These are phyloP conservation scores for Volucella zonaria DNA, from an alignment of 2,888 invertebrate species.

Conservation along the genomic window DNA sequence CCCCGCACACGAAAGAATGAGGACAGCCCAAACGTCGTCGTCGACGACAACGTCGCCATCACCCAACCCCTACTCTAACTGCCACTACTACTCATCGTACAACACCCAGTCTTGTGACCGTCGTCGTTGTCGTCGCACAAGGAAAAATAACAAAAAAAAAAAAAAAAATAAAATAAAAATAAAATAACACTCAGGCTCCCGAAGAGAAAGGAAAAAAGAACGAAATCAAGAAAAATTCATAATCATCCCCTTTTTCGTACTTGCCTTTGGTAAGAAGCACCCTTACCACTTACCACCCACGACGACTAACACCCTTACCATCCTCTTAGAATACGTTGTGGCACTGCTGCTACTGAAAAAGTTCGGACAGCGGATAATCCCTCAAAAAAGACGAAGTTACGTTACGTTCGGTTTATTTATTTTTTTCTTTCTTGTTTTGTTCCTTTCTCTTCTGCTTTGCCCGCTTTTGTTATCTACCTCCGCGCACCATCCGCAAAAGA, in stretches of 20 bases:
- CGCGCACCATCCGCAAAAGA: constrained; percentile 55
- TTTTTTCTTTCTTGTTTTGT: constrained; percentile 25
- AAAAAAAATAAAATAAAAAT: constrained; percentile 8
- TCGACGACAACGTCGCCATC: constrained; percentile 59
- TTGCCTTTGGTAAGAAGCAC: constrained; percentile 57
- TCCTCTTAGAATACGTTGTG: not conserved
- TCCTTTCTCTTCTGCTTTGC: not conserved
- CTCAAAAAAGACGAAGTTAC: constrained; percentile 69
- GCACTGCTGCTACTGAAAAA: constrained; percentile 59
- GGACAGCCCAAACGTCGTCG: constrained; percentile 73
- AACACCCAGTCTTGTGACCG: constrained; percentile 2
- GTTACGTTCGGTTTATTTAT: constrained; percentile 41
- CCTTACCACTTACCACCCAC: constrained; percentile 12
- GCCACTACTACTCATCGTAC: not conserved
- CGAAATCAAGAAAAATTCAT: constrained; percentile 72
- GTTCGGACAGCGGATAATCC: constrained; percentile 74
- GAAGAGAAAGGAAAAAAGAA: constrained; percentile 43
- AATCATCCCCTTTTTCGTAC: constrained; percentile 69
- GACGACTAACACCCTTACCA: constrained; percentile 1
- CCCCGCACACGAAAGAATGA: constrained; percentile 50
- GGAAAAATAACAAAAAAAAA: constrained; percentile 13
- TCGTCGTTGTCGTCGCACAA: constrained; percentile 38
- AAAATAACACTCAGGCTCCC: constrained; percentile 62
- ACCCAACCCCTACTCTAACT: constrained; percentile 1
- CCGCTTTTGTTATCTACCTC: constrained; percentile 68